These are phyloP conservation scores for Phocoena sinus DNA, from an alignment of 2,113 vertebrate species.

Conservation along the genomic window DNA sequence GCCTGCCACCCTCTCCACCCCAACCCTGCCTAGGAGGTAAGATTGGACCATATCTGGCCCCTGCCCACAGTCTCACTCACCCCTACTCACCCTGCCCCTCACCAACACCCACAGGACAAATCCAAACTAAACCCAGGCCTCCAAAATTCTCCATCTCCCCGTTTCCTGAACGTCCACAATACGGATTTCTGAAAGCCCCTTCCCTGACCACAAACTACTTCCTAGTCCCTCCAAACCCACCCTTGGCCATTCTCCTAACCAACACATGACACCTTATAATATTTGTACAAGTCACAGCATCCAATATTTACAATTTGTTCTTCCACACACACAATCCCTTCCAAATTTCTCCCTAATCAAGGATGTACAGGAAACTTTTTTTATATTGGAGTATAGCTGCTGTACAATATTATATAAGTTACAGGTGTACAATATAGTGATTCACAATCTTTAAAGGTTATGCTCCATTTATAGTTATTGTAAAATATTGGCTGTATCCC, in stretches of 20 bases:
- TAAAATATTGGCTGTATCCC: not conserved
- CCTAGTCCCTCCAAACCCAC: not conserved
- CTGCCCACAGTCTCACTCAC: not conserved
- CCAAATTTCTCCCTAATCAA: not conserved
- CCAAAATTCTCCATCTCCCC: not conserved
- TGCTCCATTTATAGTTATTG: not conserved
- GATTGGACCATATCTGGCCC: not conserved
- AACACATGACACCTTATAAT: not conserved
- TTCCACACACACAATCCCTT: not conserved
- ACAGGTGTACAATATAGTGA: not conserved
- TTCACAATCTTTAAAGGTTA: not conserved
- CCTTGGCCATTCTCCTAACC: not conserved
- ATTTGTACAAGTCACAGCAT: not conserved
- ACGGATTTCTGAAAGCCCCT: not conserved
- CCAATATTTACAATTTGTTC: not conserved
- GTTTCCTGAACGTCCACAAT: not conserved
- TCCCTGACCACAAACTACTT: not conserved
- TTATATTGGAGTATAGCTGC: not conserved
- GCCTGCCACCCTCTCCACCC: not conserved
- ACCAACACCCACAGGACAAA: not conserved
- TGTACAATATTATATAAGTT: not conserved
- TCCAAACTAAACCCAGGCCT: not conserved
- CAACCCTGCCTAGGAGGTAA: not conserved
- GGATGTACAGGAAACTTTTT: not conserved
- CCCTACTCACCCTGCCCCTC: not conserved